Evolutionary conservation across 2,888 invertebrate species (phyloP).

Genomic region (Anoplius nigerrimus): DNA sequence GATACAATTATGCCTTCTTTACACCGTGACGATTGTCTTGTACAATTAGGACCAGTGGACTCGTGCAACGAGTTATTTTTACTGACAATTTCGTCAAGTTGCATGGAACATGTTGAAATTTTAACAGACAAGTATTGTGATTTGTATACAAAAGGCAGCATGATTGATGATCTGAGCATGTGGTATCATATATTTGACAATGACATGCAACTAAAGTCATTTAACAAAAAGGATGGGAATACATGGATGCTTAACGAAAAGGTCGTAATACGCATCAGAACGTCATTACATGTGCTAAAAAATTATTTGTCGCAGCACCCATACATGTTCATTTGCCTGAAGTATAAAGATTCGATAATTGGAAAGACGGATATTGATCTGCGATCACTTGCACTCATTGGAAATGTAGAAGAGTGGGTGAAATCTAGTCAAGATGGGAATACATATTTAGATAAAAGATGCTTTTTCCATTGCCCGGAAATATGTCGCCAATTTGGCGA

Average conservation of each 20-base stretch:
- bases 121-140: conserved; percentile 61
- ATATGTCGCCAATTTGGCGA: conserved; percentile 21
- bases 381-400: conserved; percentile 76
- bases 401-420: conserved; percentile 72
- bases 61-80: conserved; percentile 74
- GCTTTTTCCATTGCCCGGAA: conserved; percentile 55
- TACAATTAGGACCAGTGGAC: conserved; percentile 70
- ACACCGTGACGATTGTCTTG: conserved; percentile 64
- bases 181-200: conserved; percentile 69
- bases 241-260: conserved; percentile 75
- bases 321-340: conserved; percentile 75
- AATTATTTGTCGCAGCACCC: conserved; percentile 77
- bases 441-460: conserved; percentile 70
- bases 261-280: conserved; percentile 76
- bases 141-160: conserved; percentile 24
- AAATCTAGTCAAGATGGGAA: conserved; percentile 52
- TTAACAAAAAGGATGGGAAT: conserved; percentile 64
- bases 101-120: conserved; percentile 78
- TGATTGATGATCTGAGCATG: conserved; percentile 54
- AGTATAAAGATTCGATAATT: conserved; percentile 72
- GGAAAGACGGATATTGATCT: conserved; percentile 76
- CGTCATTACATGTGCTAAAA: conserved; percentile 72
- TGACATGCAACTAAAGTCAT: conserved; percentile 64
- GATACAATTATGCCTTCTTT: conserved; percentile 42
- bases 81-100: conserved; percentile 78